Base-by-base conservation (phyloP, 2,797 vertebrate species). In the Manis pentadactyla region DNA sequence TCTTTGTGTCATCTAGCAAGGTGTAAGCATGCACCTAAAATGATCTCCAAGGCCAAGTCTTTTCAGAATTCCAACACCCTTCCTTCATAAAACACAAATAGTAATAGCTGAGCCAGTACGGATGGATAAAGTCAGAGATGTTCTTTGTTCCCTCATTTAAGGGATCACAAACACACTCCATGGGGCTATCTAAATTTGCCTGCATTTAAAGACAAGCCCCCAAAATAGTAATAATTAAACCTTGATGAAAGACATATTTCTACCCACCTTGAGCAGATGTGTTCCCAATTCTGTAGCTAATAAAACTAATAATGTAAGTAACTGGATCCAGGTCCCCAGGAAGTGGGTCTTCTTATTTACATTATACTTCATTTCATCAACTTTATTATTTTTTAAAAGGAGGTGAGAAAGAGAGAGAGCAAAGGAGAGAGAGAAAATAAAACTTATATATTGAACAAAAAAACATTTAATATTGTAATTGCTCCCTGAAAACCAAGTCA, bases 391-490 rank as follows among this genome's bases (percentile, higher is more conserved):
- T 63, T 59, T 46, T n/a, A 82, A 64, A 81, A 55, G 14, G 18
- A 59, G 14, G 25, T 57, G 14, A 7, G 11, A n/a, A 77, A 87
- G 68, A 71, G 17, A 73, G 7, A 37, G 7, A 10, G 0, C 9
- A 49, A 59, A 84, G 88, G 17, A 82, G 23, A 82, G 93, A 23
- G 14, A 78, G 27, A 85, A 94, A 93, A 90, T 37, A 87, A 90
- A 82, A 55, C 27, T 59, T 39, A 11, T 53, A 93, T 75, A 46
- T 7, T 46, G 10, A 46, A 46, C n/a, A 71, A 84, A 91, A 96
- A 34, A 49, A 17, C 7, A 21, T 71, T 86, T 59, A 79, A 46
- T 46, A 46, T 8, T 46, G 42, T 46, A 46, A 46, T 46, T 46
- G 42, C 42, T 74, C 5, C 61, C 53, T 88, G 64, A 93, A 94